Evolutionary conservation across 2,113 vertebrate genomes (phyloP).

Genomic region (Bubo scandiacus): DNA sequence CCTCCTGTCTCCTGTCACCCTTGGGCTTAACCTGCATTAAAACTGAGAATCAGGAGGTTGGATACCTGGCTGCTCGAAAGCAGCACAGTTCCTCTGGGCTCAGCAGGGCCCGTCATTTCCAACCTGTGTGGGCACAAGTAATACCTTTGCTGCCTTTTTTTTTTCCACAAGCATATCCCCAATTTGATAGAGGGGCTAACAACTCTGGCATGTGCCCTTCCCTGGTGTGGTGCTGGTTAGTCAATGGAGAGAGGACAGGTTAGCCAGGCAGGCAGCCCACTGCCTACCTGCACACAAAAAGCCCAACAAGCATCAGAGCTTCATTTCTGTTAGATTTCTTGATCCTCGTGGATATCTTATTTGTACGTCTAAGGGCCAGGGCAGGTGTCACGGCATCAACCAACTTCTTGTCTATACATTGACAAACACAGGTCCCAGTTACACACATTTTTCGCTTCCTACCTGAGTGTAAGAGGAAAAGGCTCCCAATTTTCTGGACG

Average conservation of each 20-base stretch:
- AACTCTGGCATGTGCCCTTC: fast-evolving
- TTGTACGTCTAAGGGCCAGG: not conserved
- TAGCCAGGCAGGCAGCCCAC: fast-evolving
- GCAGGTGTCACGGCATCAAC: not conserved
- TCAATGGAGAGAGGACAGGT: not conserved
- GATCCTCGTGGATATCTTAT: not conserved
- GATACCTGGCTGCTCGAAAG: not conserved
- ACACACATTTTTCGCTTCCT: not conserved
- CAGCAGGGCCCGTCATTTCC: fast-evolving
- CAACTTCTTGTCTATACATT: not conserved
- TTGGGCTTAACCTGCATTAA: not conserved
- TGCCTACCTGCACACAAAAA: not conserved
- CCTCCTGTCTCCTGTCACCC: not conserved
- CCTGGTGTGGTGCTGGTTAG: fast-evolving
- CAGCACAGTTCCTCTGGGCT: not conserved
- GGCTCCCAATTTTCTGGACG: not conserved
- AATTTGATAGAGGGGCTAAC: not conserved
- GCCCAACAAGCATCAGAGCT: not conserved
- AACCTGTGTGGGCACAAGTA: not conserved
- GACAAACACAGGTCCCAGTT: not conserved
- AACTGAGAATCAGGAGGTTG: not conserved
- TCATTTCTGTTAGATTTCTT: not conserved
- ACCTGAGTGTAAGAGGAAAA: not conserved
- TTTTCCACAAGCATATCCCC: not conserved
- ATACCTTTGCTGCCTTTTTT: not conserved